Evolutionary conservation across 2,888 invertebrate species (phyloP).

Genomic region (Hypolimnas misippus): DNA sequence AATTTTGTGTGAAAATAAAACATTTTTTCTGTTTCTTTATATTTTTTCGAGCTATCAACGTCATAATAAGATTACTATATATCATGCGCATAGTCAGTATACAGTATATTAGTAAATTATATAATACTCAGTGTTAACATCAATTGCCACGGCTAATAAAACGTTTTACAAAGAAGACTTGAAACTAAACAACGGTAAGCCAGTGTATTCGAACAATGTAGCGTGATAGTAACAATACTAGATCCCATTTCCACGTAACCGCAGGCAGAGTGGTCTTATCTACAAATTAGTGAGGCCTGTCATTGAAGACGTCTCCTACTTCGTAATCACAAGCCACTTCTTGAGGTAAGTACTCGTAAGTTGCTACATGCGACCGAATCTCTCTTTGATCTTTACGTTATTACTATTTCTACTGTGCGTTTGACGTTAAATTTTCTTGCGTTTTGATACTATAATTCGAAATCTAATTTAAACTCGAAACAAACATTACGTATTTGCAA

Average conservation of each 20-base stretch:
- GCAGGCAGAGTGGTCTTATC: constrained; percentile 44
- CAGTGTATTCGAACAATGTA: constrained; percentile 31
- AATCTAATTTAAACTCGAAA: no score
- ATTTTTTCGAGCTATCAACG: no score
- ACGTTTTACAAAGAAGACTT: constrained; percentile 17
- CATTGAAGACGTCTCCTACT: constrained; percentile 38
- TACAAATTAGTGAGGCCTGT: constrained; percentile 43
- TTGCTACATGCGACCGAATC: constrained; percentile 25
- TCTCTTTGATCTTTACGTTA: constrained; percentile 26
- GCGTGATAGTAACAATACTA: constrained; percentile 32
- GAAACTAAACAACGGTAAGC: constrained; percentile 25
- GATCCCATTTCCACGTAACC: constrained; percentile 41
- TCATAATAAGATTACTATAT: no score
- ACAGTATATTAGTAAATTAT: no score
- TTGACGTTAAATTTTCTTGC: constrained; percentile 7
- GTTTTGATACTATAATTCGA: neutral
- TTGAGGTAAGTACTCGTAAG: constrained; percentile 36
- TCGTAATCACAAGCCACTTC: constrained; percentile 41
- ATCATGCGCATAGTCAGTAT: no score
- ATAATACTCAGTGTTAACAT: no score
- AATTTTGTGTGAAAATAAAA: no score
- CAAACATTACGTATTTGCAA: no score
- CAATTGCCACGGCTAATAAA: neutral
- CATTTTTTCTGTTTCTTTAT: no score
- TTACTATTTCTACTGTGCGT: neutral